Conservation (phyloP, 2,113 vertebrate species). For the Tachysurus vachellii region DNA sequence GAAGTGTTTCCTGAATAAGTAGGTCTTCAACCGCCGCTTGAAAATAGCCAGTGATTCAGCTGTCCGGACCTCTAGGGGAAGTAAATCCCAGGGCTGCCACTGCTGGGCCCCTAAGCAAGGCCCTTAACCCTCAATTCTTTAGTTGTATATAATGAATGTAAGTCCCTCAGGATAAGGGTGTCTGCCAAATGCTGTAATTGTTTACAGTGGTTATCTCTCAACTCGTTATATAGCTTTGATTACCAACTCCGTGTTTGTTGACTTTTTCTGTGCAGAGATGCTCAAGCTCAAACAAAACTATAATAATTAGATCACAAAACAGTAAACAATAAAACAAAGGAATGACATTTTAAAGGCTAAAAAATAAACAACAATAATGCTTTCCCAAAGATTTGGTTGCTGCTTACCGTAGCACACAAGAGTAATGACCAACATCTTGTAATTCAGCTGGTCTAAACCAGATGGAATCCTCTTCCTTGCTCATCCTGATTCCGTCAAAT, state of each 20-base stretch:
- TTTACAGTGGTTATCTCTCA: not conserved
- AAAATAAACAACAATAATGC: not conserved
- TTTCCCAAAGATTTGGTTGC: not conserved
- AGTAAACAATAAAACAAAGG: not conserved
- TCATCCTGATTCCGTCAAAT: conserved; percentile 94
- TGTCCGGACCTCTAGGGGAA: too few relatives aligned
- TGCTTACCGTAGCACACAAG: conserved; percentile 82
- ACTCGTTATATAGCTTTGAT: not conserved
- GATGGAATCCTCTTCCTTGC: conserved; percentile 97
- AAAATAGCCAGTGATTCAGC: too few relatives aligned
- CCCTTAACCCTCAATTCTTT: too few relatives aligned
- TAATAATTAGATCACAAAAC: not conserved
- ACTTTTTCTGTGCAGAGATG: not conserved
- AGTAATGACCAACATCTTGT: conserved; percentile 92
- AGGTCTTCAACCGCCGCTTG: too few relatives aligned
- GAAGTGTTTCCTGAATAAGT: too few relatives aligned
- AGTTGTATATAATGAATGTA: too few relatives aligned
- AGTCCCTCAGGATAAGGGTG: too few relatives aligned
- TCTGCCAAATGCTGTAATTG: not conserved
- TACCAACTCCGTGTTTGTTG: not conserved
- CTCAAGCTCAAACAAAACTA: not conserved
- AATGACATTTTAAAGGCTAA: not conserved
- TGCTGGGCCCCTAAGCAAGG: too few relatives aligned
- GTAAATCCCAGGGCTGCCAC: too few relatives aligned
- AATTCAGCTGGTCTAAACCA: conserved; percentile 95